Percentiles rank a stretch among this genome's conserved stretches.
phyloP scores from a whole-genome alignment of 2,888 invertebrate species.

The Pinctada fucata region DNA sequence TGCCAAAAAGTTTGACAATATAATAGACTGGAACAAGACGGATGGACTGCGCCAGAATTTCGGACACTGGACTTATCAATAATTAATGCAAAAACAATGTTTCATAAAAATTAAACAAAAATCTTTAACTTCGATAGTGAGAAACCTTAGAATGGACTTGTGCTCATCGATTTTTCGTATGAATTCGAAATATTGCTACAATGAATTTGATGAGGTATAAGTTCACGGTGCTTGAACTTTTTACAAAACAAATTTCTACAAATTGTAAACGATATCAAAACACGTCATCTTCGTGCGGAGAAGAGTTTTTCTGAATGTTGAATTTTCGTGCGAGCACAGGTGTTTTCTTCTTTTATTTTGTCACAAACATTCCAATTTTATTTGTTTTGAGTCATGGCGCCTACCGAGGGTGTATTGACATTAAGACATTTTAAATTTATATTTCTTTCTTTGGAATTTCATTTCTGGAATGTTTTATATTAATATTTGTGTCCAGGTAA shows the following conservation, averaged over 20 bases:
- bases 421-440: not conserved
- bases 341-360: not conserved
- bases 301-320: not conserved
- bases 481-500: not conserved
- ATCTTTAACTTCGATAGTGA: too few relatives aligned
- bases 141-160: too few relatives aligned
- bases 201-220: not conserved
- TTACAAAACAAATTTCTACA: not conserved
- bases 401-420: too few relatives aligned
- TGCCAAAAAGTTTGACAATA: too few relatives aligned
- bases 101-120: too few relatives aligned
- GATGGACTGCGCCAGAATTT: too few relatives aligned
- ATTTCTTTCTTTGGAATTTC: not conserved
- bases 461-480: not conserved
- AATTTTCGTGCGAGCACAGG: not conserved
- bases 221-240: not conserved
- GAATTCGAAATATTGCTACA: not conserved
- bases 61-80: too few relatives aligned
- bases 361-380: not conserved
- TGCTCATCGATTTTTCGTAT: too few relatives aligned
- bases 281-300: too few relatives aligned
- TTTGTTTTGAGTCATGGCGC: not conserved
- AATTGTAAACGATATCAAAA: not conserved
- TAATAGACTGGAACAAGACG: too few relatives aligned
- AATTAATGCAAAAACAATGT: too few relatives aligned